These are phyloP conservation scores for Rattus rattus DNA, from an alignment of 2,113 vertebrate genomes.

Conservation along the genomic window DNA sequence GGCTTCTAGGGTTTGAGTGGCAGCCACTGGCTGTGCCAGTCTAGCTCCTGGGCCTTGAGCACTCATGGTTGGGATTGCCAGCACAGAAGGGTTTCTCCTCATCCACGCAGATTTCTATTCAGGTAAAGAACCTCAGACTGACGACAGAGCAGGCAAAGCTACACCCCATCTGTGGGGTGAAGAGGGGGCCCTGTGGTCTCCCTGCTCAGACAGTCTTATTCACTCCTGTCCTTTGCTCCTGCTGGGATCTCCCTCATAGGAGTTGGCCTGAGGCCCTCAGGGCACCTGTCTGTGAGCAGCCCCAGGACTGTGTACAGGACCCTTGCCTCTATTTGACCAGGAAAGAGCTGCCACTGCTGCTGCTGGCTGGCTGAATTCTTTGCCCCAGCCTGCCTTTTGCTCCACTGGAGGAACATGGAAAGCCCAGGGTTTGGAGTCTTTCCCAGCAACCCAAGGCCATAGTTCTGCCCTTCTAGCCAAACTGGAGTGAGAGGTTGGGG, in stretches of 20 bases:
- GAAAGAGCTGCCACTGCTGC: background rate
- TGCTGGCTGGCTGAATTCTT: background rate
- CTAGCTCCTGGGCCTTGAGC: background rate
- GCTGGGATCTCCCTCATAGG: background rate
- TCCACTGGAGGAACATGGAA: background rate
- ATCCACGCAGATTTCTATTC: background rate
- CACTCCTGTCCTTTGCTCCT: background rate
- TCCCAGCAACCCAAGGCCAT: background rate
- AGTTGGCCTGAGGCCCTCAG: background rate
- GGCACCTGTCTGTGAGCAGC: background rate
- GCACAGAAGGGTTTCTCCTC: background rate
- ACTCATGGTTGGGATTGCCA: background rate
- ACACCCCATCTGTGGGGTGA: background rate
- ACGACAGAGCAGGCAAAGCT: background rate
- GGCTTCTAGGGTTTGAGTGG: background rate
- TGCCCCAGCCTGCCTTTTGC: too few relatives aligned
- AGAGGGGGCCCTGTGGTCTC: too few relatives aligned
- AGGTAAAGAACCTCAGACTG: background rate
- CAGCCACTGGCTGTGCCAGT: background rate
- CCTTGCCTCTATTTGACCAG: background rate
- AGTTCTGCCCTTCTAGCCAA: too few relatives aligned
- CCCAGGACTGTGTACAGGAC: background rate
- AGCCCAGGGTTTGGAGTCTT: background rate
- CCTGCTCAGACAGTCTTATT: background rate
- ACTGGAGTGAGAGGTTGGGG: background rate